Evolutionary conservation across 2,113 vertebrate genomes (phyloP).

Genomic region (Rhombomys opimus): DNA sequence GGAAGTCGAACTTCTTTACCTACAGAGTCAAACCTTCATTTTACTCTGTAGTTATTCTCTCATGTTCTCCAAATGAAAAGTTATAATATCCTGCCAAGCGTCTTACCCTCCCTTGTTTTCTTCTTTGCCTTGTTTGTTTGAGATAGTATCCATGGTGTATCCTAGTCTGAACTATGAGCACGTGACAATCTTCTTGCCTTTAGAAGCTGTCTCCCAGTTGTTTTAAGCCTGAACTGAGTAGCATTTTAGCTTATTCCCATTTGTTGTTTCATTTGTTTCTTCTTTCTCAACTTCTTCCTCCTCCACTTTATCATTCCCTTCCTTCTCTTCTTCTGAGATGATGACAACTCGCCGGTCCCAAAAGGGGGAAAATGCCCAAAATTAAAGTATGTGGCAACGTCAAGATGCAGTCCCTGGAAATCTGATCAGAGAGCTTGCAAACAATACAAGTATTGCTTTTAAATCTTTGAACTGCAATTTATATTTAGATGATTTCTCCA

Average conservation of each 20-base stretch:
- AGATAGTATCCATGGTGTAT: background rate
- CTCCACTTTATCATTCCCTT: background rate
- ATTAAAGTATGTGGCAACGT: background rate
- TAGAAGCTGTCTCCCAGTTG: background rate
- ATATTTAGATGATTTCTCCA: conserved; percentile 14
- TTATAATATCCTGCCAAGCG: background rate
- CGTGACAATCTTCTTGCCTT: background rate
- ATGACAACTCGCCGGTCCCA: background rate
- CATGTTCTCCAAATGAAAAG: background rate
- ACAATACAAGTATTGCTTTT: background rate
- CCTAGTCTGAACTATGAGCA: background rate
- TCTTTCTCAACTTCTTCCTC: background rate
- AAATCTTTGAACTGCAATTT: conserved; percentile 49
- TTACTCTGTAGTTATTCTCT: background rate
- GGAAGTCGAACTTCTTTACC: background rate
- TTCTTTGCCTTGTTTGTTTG: background rate
- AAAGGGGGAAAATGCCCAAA: background rate
- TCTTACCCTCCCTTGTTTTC: background rate
- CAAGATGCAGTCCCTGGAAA: background rate
- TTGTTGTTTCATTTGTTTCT: background rate
- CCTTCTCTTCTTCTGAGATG: no score
- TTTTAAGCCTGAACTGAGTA: background rate
- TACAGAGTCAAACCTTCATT: background rate
- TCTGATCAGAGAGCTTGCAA: background rate
- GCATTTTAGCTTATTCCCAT: conserved; percentile 13